A percentile compares a stretch with the other conserved stretches of the same genome.
These are phyloP conservation scores for Drosophila arizonae DNA, from an alignment of 1,140 invertebrate species.

Conservation along the genomic window DNA sequence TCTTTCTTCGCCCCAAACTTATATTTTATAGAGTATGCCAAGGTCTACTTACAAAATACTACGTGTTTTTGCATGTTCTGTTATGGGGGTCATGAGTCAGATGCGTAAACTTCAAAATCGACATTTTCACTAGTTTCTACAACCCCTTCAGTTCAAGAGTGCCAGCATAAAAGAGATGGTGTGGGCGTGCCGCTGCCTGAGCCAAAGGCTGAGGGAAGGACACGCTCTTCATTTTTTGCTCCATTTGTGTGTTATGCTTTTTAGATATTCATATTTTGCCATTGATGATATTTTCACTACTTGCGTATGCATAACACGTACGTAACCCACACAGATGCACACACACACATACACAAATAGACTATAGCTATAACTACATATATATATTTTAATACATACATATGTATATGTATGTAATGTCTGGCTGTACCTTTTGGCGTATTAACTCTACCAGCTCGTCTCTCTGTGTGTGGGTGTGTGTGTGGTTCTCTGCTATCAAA, in stretches of 20 bases:
- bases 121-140: conserved; percentile 75
- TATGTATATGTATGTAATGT: conserved; percentile 13
- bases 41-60: neutral
- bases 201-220: conserved; percentile 11
- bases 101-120: conserved; percentile 65
- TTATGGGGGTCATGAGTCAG: conserved; percentile 43
- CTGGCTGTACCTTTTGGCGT: conserved; percentile 51
- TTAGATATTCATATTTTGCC: conserved; percentile 80
- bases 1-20: too few species aligned
- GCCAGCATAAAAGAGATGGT: too few species aligned
- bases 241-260: conserved; percentile 75
- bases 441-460: conserved; percentile 61
- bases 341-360: conserved; percentile 18
- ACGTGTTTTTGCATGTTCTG: conserved; percentile 1
- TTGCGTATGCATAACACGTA: conserved; percentile 80
- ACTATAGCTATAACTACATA: neutral
- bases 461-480: conserved; percentile 1
- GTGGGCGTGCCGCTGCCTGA: conserved; percentile 1
- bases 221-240: conserved; percentile 50
- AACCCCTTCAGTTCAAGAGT: too few species aligned
- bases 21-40: neutral
- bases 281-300: conserved; percentile 81
- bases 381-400: conserved; percentile 4
- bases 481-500: conserved; percentile 4
- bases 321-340: conserved; percentile 40